phyloP scores from a whole-genome alignment of 2,113 vertebrate species.

The Haemorhous mexicanus region DNA sequence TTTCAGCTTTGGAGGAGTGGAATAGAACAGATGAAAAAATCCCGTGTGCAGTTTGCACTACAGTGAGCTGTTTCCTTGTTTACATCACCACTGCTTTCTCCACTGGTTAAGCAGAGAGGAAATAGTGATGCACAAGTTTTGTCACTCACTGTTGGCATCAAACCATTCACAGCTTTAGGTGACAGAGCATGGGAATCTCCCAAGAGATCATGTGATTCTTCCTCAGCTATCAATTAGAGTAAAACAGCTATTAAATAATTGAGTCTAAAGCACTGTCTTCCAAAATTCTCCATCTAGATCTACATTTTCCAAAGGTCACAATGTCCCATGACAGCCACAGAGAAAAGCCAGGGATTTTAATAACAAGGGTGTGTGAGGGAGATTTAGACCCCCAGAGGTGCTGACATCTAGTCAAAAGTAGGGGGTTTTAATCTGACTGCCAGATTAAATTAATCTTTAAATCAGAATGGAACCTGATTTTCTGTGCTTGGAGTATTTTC shows the following conservation, averaged over 20 bases:
- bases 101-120: not conserved
- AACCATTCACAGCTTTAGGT: not conserved
- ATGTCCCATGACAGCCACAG: not conserved
- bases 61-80: not conserved
- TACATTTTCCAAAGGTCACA: not conserved
- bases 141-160: not conserved
- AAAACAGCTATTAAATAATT: not conserved
- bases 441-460: not conserved
- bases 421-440: not conserved
- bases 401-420: not conserved
- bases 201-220: not conserved
- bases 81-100: not conserved
- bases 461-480: fast-evolving
- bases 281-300: not conserved
- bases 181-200: not conserved
- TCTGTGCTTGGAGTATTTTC: not conserved
- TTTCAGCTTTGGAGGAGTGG: not conserved
- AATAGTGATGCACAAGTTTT: not conserved
- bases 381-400: not conserved
- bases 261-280: not conserved
- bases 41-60: not conserved
- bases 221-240: not conserved
- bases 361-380: not conserved
- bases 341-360: not conserved
- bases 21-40: not conserved